Evolutionary conservation across 1,140 invertebrate species (phyloP).

Genomic region (Sitobion miscanthi): DNA sequence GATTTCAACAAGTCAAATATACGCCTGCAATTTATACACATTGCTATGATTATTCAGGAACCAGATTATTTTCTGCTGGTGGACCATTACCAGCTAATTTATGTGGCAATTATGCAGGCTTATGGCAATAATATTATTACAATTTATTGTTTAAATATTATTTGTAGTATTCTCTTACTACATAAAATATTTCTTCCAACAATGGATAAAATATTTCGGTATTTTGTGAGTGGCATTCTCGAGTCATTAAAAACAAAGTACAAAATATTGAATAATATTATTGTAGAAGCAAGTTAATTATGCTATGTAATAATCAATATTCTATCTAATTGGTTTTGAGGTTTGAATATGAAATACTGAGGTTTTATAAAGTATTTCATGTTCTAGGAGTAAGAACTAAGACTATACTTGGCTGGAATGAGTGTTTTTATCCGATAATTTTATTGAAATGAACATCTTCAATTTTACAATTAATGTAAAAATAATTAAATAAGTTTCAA

Average conservation of each 20-base stretch:
- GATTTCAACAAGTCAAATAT: conserved; percentile 83
- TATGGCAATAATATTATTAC: conserved; percentile 70
- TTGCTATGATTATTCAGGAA: conserved; percentile 91
- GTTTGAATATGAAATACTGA: neutral
- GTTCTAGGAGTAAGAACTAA: conserved; percentile 47
- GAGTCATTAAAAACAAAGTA: neutral
- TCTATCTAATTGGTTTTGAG: neutral
- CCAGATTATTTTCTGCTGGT: conserved; percentile 90
- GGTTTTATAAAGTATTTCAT: neutral
- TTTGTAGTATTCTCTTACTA: neutral
- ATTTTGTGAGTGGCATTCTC: conserved; percentile 12
- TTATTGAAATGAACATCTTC: neutral
- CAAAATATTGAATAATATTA: neutral
- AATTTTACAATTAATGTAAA: conserved; percentile 16
- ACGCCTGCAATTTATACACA: conserved; percentile 95
- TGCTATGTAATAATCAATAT: neutral
- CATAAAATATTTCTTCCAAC: neutral
- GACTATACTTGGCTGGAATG: conserved; percentile 9
- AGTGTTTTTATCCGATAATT: conserved; percentile 13
- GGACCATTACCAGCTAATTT: conserved; percentile 89
- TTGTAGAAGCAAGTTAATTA: neutral
- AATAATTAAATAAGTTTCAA: neutral
- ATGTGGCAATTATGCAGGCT: conserved; percentile 82
- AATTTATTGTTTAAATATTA: conserved; percentile 9
- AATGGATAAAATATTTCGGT: neutral